These are phyloP conservation scores for Oreotrochilus melanogaster DNA, from an alignment of 2,113 vertebrate species.

Conservation along the genomic window DNA sequence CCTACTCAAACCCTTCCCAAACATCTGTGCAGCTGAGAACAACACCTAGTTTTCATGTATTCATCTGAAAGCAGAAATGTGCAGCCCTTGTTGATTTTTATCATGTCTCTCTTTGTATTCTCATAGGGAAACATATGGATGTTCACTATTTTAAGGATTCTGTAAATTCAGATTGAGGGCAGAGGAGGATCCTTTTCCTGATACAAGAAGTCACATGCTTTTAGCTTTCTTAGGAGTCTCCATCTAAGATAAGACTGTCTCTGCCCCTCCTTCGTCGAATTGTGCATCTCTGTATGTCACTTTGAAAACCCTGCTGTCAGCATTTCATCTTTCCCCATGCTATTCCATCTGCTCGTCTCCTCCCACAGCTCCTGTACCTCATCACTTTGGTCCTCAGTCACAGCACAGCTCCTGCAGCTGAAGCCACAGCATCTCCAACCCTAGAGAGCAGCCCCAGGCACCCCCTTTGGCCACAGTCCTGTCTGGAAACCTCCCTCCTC, in stretches of 20 bases:
- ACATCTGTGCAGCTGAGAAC: not conserved
- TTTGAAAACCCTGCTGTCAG: not conserved
- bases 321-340: not conserved
- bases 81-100: accelerated
- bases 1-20: not conserved
- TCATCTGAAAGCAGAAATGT: not conserved
- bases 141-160: not conserved
- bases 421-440: not conserved
- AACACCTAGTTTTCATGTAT: not conserved
- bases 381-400: not conserved
- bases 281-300: not conserved
- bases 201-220: not conserved
- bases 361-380: not conserved
- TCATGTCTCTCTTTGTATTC: not conserved
- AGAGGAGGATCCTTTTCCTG: not conserved
- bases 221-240: not conserved
- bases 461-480: not conserved
- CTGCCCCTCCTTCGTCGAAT: not conserved
- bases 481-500: not conserved
- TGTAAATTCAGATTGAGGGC: not conserved
- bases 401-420: too few relatives aligned
- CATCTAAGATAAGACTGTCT: not conserved
- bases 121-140: not conserved
- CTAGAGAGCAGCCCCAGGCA: not conserved
- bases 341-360: not conserved